A percentile compares a stretch with the other conserved stretches of the same genome.
Conservation (phyloP, 2,113 vertebrate genomes). For the Hypocryptadius cinnamomeus region DNA sequence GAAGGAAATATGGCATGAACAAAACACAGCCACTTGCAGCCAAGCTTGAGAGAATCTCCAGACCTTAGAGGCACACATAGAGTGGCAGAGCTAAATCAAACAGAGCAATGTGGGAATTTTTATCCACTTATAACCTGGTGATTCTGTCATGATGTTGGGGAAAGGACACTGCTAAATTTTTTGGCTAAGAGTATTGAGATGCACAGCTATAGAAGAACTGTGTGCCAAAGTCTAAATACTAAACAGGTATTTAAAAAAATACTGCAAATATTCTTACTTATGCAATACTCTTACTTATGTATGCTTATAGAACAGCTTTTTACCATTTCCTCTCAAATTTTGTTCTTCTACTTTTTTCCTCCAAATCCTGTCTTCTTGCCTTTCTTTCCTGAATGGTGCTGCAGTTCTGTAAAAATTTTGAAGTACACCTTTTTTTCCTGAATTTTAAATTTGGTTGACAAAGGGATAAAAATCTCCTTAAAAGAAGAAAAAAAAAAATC, state of each 20-base stretch:
- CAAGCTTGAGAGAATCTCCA: not conserved
- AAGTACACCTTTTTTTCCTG: not conserved
- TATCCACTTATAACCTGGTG: not conserved
- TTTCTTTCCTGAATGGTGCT: not conserved
- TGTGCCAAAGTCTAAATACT: not conserved
- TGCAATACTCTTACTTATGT: not conserved
- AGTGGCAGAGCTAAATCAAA: not conserved
- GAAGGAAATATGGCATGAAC: not conserved
- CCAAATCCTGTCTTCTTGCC: not conserved
- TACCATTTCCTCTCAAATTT: not conserved
- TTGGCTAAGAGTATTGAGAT: accelerated
- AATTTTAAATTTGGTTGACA: not conserved
- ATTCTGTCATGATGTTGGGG: not conserved
- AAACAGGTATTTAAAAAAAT: not conserved
- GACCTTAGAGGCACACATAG: not conserved
- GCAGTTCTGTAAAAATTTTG: not conserved
- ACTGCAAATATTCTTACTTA: not conserved
- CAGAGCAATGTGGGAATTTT: not conserved
- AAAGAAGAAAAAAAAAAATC: not conserved
- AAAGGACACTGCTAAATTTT: not conserved
- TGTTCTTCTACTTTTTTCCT: not conserved
- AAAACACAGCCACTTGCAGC: not conserved
- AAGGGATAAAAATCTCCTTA: not conserved
- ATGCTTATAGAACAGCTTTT: not conserved
- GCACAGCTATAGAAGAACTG: not conserved